Evolutionary conservation across 1,140 invertebrate genomes (phyloP).

Genomic region (Sycophaga agraensis): DNA sequence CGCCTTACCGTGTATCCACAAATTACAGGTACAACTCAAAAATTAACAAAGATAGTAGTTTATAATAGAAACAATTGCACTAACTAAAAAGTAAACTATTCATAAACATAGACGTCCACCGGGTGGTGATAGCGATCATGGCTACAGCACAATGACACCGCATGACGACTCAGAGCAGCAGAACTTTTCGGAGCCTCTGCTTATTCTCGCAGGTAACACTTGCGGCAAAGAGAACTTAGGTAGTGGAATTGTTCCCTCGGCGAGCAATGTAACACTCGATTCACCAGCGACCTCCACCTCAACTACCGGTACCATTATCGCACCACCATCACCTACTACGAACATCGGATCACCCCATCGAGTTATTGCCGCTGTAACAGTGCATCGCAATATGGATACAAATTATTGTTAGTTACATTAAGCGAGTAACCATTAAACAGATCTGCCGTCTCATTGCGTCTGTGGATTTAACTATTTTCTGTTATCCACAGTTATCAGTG

Average conservation of each 20-base stretch:
- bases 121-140: constrained; percentile 87
- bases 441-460: too few species aligned
- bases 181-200: constrained; percentile 67
- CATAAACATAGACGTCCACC: constrained; percentile 64
- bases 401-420: constrained; percentile 50
- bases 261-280: constrained; percentile 1
- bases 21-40: constrained; percentile 57
- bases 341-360: constrained; percentile 62
- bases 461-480: too few species aligned
- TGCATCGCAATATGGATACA: constrained; percentile 80
- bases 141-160: constrained; percentile 93
- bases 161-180: constrained; percentile 84
- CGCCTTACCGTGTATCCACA: constrained; percentile 84
- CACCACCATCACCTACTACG: constrained; percentile 50
- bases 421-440: too few species aligned
- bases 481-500: too few species aligned
- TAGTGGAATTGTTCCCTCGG: constrained; percentile 15
- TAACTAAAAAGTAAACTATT: too few species aligned
- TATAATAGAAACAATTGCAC: too few species aligned
- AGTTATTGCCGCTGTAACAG: constrained; percentile 83
- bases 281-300: constrained; percentile 20
- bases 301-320: constrained; percentile 13
- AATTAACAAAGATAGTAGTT: too few species aligned
- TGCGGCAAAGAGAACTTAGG: constrained; percentile 44
- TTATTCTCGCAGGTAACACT: constrained; percentile 54